Conservation (phyloP, 2,797 vertebrate species). For the Sarcophilus harrisii region DNA sequence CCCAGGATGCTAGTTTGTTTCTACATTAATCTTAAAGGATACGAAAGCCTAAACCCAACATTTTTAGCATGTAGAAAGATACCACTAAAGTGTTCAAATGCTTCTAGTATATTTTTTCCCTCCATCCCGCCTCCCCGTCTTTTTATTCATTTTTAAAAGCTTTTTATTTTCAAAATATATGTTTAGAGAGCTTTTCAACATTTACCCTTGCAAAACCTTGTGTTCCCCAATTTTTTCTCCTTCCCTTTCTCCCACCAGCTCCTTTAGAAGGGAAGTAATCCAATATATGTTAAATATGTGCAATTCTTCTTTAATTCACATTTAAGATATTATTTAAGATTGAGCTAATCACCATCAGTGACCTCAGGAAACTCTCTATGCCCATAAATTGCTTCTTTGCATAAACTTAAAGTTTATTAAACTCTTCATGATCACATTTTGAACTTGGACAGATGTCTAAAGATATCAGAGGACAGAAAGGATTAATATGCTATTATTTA, state of each 20-base stretch:
- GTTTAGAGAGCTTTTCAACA: too few relatives aligned
- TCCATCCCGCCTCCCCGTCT: too few relatives aligned
- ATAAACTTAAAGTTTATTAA: neutral
- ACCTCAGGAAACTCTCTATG: neutral
- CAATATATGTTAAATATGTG: too few relatives aligned
- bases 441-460: neutral
- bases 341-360: neutral
- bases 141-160: too few relatives aligned
- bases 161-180: too few relatives aligned
- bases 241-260: too few relatives aligned
- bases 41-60: conserved; percentile 37
- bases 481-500: neutral
- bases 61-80: neutral
- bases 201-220: too few relatives aligned
- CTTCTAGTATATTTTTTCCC: neutral
- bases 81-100: conserved; percentile 27
- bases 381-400: neutral
- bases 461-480: neutral
- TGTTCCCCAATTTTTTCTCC: too few relatives aligned
- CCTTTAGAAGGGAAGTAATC: too few relatives aligned
- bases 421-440: neutral
- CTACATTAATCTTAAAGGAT: conserved; percentile 21
- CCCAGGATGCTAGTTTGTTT: neutral
- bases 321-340: too few relatives aligned
- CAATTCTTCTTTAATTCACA: too few relatives aligned